Evolutionary conservation across 2,888 invertebrate genomes (phyloP).

Genomic region (Melanargia galathea): DNA sequence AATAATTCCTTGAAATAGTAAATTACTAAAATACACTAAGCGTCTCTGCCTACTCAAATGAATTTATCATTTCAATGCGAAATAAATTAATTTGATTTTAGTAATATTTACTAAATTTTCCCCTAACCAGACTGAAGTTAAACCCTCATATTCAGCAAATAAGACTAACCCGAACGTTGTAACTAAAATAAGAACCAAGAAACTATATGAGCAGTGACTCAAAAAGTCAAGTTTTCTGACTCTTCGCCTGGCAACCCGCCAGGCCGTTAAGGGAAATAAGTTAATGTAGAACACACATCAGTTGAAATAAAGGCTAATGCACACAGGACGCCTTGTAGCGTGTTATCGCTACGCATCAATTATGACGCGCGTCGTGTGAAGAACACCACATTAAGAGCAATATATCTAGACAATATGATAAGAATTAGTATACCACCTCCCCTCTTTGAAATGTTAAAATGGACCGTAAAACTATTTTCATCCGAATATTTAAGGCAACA

Average conservation of each 20-base stretch:
- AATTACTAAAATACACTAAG: no score
- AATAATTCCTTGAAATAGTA: no score
- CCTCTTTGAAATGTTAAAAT: background rate
- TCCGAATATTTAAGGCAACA: no score
- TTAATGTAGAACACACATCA: slow-evolving; percentile 46
- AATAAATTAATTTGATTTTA: no score
- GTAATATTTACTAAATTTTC: no score
- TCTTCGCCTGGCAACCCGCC: slow-evolving; percentile 53
- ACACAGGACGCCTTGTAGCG: background rate
- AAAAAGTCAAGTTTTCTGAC: slow-evolving; percentile 55
- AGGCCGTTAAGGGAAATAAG: slow-evolving; percentile 55
- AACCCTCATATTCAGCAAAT: background rate
- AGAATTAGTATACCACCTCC: background rate
- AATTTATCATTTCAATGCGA: no score
- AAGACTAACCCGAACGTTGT: background rate
- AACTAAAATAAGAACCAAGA: slow-evolving; percentile 36
- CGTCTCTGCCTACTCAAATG: no score
- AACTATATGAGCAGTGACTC: slow-evolving; percentile 59
- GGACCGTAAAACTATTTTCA: background rate
- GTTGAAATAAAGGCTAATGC: background rate
- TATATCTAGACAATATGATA: background rate
- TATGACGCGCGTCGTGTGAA: background rate
- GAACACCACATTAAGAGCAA: background rate
- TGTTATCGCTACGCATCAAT: background rate
- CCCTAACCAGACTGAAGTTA: background rate